Evolutionary conservation across 2,797 vertebrate species (phyloP), one percentile per base, ranked within the genome.

Genomic region (Todus mexicanus): DNA sequence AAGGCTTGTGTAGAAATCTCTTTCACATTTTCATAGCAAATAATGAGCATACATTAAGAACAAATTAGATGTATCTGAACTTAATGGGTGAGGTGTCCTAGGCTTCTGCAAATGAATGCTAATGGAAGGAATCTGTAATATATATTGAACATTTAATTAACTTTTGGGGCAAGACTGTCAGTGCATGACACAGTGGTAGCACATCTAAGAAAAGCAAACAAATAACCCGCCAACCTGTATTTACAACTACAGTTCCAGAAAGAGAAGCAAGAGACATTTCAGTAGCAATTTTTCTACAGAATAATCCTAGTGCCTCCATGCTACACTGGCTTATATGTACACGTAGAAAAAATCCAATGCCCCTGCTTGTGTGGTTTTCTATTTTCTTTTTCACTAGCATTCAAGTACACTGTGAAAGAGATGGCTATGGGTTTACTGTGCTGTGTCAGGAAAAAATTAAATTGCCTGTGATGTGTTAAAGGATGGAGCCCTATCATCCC

Each of bases 11-110:
- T 53, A 92, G 89, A 82, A 85, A 83, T 83, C 77, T 90, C 38
- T 88, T 95, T 85, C 48, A 86, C 42, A 70, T 90, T 92, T 92
- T 91, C 68, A 75, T 83, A 87, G 92, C 64, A 96, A 95, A 96
- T 95, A 96, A 91, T 96, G 66, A 95, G 48, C 78, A 82, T 66
- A 92, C 43, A 84, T 95, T 95, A 85, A 93, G 76, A 95, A 84
- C 38, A 95, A 96, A 95, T 96, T 95, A 92, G 56, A 68, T 66
- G 3, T 91, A 90, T 77, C 84, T 89, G 66, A 93, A 92, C 75
- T 94, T 92, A 96, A 88, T 95, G 60, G 60, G 23, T 95, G 76
- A 95, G 47, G 76, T 91, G 80, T 81, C 37, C 72, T 70, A 64
- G 48, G 35, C 12, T 80, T 96, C 96, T 89, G 53, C 83, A 95